phyloP scores from a whole-genome alignment of 2,797 vertebrate genomes.

The Sorex maritimensis region DNA sequence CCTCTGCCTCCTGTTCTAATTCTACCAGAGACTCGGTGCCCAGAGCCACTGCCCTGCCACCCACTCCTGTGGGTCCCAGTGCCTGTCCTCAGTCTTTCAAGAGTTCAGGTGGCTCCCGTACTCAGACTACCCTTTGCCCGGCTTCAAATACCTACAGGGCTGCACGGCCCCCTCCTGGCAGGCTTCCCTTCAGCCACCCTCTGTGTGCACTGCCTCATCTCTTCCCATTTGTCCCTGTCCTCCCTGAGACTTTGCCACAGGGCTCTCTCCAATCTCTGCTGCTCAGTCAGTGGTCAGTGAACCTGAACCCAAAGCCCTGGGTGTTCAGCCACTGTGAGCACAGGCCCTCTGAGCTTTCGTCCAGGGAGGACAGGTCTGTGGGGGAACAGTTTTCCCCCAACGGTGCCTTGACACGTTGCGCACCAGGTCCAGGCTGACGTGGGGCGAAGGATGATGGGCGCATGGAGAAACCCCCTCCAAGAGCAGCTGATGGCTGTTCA shows the following conservation, averaged over 20 bases:
- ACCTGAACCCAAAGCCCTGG: too few relatives aligned
- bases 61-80: not conserved
- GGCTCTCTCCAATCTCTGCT: not conserved
- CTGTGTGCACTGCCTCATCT: not conserved
- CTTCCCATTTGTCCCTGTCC: fast-evolving
- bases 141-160: not conserved
- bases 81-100: not conserved
- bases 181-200: too few relatives aligned
- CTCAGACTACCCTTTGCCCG: fast-evolving
- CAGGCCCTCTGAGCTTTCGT: not conserved
- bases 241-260: not conserved
- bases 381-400: too few relatives aligned
- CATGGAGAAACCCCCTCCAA: too few relatives aligned
- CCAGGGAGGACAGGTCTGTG: too few relatives aligned
- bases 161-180: too few relatives aligned
- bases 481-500: too few relatives aligned
- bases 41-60: not conserved
- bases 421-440: too few relatives aligned
- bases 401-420: too few relatives aligned
- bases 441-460: too few relatives aligned
- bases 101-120: not conserved
- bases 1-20: fast-evolving
- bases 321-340: too few relatives aligned
- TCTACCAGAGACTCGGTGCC: fast-evolving
- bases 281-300: not conserved